These are phyloP conservation scores for Ivindomyrus marchei DNA, from an alignment of 2,113 vertebrate genomes.

Conservation along the genomic window DNA sequence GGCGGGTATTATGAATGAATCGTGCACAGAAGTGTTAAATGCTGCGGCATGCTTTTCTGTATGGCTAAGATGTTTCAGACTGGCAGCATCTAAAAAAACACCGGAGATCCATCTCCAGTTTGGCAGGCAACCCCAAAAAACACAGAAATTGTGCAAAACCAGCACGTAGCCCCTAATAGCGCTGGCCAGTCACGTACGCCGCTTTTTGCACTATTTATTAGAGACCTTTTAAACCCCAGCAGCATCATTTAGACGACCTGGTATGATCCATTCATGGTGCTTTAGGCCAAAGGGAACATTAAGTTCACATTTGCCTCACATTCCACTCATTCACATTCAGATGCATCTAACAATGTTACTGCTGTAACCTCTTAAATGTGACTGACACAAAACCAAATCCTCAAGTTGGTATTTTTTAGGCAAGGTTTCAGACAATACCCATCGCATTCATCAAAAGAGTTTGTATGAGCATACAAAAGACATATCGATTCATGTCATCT, in stretches of 20 bases:
- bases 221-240: background rate
- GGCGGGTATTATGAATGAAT: background rate
- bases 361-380: background rate
- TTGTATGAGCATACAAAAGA: background rate
- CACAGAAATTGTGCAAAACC: background rate
- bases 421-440: background rate
- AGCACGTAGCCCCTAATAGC: background rate
- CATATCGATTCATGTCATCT: background rate
- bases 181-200: background rate
- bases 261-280: background rate
- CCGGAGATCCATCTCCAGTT: background rate
- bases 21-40: too few species aligned
- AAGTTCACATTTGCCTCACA: background rate
- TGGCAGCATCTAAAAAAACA: background rate
- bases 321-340: background rate
- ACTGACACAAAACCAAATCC: background rate
- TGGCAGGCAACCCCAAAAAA: background rate
- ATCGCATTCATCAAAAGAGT: background rate
- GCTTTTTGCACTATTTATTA: constrained; percentile 3
- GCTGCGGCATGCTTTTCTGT: background rate
- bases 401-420: background rate
- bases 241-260: background rate
- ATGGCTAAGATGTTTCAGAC: background rate
- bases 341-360: background rate
- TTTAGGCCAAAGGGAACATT: background rate